A percentile compares a stretch with the other conserved stretches of the same genome.
Evolutionary conservation across 2,113 vertebrate species (phyloP).

Genomic region (Todiramphus saurophagus): DNA sequence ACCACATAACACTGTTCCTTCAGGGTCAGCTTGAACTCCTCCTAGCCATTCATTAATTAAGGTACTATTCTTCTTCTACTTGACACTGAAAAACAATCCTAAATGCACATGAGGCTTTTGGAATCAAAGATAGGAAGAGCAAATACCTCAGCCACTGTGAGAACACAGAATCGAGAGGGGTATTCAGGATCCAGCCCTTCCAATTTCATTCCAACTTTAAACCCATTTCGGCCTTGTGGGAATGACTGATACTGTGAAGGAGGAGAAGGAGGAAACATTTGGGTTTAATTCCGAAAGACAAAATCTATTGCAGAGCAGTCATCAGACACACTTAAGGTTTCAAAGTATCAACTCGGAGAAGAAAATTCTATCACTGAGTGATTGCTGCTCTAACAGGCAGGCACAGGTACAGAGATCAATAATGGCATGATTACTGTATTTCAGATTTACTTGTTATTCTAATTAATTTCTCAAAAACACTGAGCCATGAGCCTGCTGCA

Average conservation of each 20-base stretch:
- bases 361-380: not conserved
- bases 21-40: not conserved
- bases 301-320: not conserved
- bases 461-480: not conserved
- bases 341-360: not conserved
- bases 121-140: not conserved
- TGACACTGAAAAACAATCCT: not conserved
- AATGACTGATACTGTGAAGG: slow-evolving; percentile 83
- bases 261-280: not conserved
- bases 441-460: not conserved
- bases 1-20: not conserved
- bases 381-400: not conserved
- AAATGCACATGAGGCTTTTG: not conserved
- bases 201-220: slow-evolving; percentile 91
- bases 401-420: not conserved
- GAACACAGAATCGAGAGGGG: slow-evolving; percentile 87
- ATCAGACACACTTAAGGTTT: not conserved
- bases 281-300: not conserved
- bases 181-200: slow-evolving; percentile 90
- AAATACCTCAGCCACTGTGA: slow-evolving; percentile 87
- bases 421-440: not conserved
- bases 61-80: not conserved
- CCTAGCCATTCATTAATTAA: not conserved
- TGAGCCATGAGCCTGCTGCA: not conserved
- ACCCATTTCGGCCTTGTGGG: slow-evolving; percentile 88